A percentile compares a stretch with the other conserved stretches of the same genome.
Evolutionary conservation across 92 coral and sea anemone species (phyloP).

Genomic region (Palythoa heliodiscus): DNA sequence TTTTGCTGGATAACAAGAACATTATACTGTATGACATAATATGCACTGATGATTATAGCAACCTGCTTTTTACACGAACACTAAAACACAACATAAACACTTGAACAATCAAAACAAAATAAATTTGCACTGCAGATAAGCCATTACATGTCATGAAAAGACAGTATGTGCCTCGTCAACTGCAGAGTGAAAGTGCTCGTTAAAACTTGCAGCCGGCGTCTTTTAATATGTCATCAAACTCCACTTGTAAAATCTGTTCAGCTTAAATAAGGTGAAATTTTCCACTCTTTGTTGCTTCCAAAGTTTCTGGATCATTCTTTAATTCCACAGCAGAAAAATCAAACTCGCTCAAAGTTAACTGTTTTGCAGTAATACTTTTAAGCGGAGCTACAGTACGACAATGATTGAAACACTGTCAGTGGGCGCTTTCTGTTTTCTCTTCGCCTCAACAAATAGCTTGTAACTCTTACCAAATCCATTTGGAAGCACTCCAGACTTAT

Average conservation of each 20-base stretch:
- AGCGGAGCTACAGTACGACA: conserved; percentile 2
- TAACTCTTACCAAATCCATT: neutral
- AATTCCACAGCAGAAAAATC: neutral
- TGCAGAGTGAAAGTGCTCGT: neutral
- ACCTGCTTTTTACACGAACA: neutral
- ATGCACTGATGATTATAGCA: neutral
- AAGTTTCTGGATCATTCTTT: neutral
- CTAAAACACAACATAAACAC: conserved; percentile 1
- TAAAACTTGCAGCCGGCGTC: neutral
- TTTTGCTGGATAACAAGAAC: neutral
- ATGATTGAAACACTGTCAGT: neutral
- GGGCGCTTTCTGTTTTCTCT: neutral
- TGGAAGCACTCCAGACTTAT: too few relatives aligned
- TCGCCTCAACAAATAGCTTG: conserved; percentile 1
- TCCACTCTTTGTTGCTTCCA: neutral
- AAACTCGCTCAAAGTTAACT: too few relatives aligned
- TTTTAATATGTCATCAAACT: neutral
- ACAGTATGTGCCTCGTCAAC: conserved; percentile 38
- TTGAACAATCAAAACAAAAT: conserved; percentile 1
- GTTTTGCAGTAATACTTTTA: neutral
- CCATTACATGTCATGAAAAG: neutral
- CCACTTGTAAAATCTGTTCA: conserved; percentile 1
- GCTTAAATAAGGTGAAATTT: neutral
- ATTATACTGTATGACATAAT: neutral
- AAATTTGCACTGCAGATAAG: neutral